A percentile compares a stretch with the other conserved stretches of the same genome.
Conservation (phyloP, 2,113 vertebrate species). For the Alethe castanea region DNA sequence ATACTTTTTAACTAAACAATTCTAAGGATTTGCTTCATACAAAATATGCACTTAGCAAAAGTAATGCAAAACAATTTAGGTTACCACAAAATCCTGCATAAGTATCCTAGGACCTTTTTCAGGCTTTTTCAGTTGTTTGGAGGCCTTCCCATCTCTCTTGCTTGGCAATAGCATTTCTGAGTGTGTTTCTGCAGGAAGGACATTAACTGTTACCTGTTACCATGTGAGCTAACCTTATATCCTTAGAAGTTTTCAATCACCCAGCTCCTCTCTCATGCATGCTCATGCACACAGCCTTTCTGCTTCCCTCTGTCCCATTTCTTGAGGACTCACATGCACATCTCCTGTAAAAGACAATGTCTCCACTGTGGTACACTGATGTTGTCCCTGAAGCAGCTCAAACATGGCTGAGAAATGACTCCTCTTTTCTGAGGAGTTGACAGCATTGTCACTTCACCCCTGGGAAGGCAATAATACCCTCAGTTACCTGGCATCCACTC, state of each 20-base stretch:
- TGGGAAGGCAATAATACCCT: neutral
- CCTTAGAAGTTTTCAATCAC: neutral
- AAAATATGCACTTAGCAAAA: neutral
- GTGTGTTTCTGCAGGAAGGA: neutral
- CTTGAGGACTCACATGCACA: neutral
- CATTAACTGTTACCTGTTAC: neutral
- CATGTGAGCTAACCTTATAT: neutral
- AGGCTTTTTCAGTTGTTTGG: neutral
- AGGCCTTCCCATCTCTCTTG: neutral
- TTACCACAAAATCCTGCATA: neutral
- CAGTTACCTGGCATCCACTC: neutral
- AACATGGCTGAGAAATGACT: neutral
- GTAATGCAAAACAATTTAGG: neutral
- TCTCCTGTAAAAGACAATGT: neutral
- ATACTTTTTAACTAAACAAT: neutral
- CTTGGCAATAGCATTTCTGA: neutral
- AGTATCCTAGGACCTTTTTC: neutral
- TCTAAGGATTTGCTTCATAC: neutral
- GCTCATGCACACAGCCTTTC: neutral
- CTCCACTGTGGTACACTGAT: neutral
- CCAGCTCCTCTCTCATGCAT: neutral
- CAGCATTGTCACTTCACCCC: neutral
- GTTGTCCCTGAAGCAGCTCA: neutral
- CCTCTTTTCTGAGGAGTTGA: neutral
- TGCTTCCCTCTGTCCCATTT: neutral